phyloP scores from a whole-genome alignment of 2,113 vertebrate genomes.

The Psittacus erithacus region DNA sequence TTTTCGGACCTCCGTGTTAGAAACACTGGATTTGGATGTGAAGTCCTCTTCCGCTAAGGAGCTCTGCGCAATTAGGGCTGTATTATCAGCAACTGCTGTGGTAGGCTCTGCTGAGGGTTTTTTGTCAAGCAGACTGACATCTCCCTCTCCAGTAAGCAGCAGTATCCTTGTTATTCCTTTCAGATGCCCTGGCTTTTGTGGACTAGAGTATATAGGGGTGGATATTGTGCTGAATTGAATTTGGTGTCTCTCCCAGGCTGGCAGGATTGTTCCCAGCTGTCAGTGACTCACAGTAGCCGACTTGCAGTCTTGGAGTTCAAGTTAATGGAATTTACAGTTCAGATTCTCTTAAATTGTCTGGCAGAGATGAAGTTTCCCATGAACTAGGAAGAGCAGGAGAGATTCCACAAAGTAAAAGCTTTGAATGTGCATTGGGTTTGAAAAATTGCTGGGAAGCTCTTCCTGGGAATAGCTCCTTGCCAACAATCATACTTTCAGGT shows the following conservation, averaged over 20 bases:
- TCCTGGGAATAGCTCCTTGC: not conserved
- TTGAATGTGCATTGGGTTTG: not conserved
- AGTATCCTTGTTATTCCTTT: not conserved
- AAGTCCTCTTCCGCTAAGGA: not conserved
- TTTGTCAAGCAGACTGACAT: not conserved
- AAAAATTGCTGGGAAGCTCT: not conserved
- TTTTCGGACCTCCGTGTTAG: not conserved
- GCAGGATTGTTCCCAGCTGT: constrained; percentile 50
- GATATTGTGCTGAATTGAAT: not conserved
- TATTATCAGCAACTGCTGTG: not conserved
- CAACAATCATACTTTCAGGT: not conserved
- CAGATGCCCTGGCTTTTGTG: not conserved
- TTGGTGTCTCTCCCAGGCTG: not conserved
- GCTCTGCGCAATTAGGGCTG: not conserved
- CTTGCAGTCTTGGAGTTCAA: constrained; percentile 27
- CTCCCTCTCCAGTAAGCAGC: not conserved
- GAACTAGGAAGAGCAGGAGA: not conserved
- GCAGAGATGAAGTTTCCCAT: constrained; percentile 25
- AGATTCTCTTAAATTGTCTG: constrained; percentile 20
- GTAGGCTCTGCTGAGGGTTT: not conserved
- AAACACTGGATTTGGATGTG: not conserved
- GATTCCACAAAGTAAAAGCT: not conserved
- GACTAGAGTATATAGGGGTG: not conserved
- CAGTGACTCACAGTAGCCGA: constrained; percentile 48
- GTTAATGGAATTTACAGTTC: constrained; percentile 49